Conservation (phyloP, 2,797 vertebrate genomes). For the Catamblyrhynchus diadema region DNA sequence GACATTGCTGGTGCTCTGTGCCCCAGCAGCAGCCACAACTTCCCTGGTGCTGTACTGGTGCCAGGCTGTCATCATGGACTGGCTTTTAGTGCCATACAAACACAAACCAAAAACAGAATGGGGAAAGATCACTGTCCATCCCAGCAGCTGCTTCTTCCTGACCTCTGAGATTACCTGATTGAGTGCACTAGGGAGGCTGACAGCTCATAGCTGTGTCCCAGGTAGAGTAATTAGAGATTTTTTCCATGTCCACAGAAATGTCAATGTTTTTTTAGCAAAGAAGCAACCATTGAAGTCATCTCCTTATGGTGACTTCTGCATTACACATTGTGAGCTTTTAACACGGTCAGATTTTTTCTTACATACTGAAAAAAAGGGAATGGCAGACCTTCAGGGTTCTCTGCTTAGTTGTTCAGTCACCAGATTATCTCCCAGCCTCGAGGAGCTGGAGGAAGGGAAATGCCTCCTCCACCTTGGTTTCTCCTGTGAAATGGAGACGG, state of each 20-base stretch:
- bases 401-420: not conserved
- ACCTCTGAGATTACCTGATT: not conserved
- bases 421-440: not conserved
- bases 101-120: not conserved
- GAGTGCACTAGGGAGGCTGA: not conserved
- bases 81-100: not conserved
- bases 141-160: not conserved
- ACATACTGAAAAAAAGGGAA: not conserved
- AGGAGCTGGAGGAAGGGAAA: not conserved
- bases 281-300: not conserved
- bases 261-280: not conserved
- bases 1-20: rapidly evolving
- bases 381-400: not conserved
- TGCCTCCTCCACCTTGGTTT: not conserved
- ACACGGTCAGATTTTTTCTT: not conserved
- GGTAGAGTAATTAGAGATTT: not conserved
- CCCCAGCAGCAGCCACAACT: rapidly evolving
- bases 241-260: not conserved
- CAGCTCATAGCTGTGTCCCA: not conserved
- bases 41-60: not conserved
- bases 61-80: rapidly evolving
- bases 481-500: not conserved
- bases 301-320: not conserved
- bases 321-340: not conserved
- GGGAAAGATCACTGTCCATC: rapidly evolving